Conservation (phyloP, 2,113 vertebrate species). For the Cardinalis cardinalis region DNA sequence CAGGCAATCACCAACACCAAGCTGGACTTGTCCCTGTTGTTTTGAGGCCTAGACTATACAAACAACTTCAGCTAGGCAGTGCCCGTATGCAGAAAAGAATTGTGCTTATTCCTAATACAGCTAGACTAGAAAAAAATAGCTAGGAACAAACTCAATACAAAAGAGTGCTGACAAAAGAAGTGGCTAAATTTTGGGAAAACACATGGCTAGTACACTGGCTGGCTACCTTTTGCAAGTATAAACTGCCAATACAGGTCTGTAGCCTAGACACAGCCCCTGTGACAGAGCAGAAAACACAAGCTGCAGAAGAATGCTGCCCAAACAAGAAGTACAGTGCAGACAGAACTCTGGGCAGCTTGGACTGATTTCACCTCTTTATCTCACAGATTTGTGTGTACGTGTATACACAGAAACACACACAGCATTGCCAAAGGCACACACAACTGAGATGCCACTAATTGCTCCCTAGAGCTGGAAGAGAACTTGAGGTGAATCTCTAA, state of each 20-base stretch:
- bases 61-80: background rate
- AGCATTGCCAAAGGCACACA: background rate
- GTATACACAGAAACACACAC: background rate
- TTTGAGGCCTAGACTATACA: background rate
- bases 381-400: background rate
- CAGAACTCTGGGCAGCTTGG: background rate
- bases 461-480: background rate
- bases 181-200: background rate
- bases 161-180: background rate
- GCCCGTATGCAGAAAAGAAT: background rate
- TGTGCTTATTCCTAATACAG: background rate
- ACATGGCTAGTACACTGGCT: background rate
- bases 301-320: background rate
- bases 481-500: background rate
- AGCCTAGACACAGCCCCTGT: background rate
- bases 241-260: background rate
- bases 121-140: background rate
- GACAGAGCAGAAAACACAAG: background rate
- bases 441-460: background rate
- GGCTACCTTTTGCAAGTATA: background rate
- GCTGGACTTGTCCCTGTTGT: background rate
- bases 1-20: background rate
- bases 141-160: background rate
- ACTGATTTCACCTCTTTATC: background rate
- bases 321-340: background rate